Evolutionary conservation across 64 coral and sea anemone genomes (phyloP), one percentile per base, ranked within the genome.

Genomic region (Trachythela sp.): DNA sequence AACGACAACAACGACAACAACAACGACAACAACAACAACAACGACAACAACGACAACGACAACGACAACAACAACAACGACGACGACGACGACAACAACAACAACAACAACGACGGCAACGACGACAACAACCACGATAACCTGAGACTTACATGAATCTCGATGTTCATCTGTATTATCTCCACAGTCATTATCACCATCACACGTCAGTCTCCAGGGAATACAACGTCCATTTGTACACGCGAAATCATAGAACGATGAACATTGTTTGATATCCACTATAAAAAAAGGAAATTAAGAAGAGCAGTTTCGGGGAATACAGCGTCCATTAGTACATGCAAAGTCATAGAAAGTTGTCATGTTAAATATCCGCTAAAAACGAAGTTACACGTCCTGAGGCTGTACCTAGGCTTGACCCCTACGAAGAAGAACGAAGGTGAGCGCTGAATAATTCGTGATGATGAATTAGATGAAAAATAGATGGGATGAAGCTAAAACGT

Each of bases 161-260:
- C 37, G 75, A 35, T 37, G 37, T 30, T 80, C 75, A 36, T 80
- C 75, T 36, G 75, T 29, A 17, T 39, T 15, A 80, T 80, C 75
- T 2, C 75, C 75, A 36, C 75, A 80, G 38, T 80, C 75, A 30
- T 80, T 37, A 37, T 80, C 75, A 37, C 75, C 75, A 80, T 80
- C 75, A 80, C 75, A 80, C 20, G 75, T 36, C 75, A 35, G 4
- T 80, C 75, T 80, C 75, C 75, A 80, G 13, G 75, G 75, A 80
- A 80, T 80, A 80, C 75, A 80, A 80, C 75, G 75, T 14, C 75
- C 75, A 18, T 80, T 80, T 30, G 32, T 34, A 80, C 75, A 80
- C 14, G 75, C 32, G 20, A 80, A 80, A 30, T 80, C 75, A 39
- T 80, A 80, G 2, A 80, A 39, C 30, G 75, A 80, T 8, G 75